A percentile compares a stretch with the other conserved stretches of the same genome.
phyloP scores from a whole-genome alignment of 2,797 vertebrate genomes.

The Pelochelys cantorii region DNA sequence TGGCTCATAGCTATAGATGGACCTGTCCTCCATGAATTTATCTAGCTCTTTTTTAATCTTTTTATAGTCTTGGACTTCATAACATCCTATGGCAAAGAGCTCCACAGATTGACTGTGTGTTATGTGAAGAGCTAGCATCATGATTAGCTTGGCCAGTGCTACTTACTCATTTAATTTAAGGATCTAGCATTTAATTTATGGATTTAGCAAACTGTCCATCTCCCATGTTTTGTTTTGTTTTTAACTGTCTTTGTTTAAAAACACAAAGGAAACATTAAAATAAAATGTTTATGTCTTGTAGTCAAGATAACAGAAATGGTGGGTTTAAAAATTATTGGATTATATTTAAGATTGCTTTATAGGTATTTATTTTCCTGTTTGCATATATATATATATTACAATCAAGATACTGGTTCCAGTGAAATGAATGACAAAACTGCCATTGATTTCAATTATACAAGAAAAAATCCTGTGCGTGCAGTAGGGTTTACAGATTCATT shows the following conservation, averaged over 20 bases:
- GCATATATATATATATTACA: background rate
- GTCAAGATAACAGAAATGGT: background rate
- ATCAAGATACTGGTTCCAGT: background rate
- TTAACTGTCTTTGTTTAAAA: background rate
- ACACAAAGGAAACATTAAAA: background rate
- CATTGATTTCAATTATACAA: slow-evolving; percentile 10
- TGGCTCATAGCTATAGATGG: too few relatives aligned
- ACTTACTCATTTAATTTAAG: background rate
- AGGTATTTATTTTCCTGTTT: background rate
- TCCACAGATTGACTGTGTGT: too few relatives aligned
- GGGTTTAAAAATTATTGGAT: background rate
- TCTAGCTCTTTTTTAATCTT: too few relatives aligned
- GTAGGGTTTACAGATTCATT: background rate
- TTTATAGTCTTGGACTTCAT: too few relatives aligned
- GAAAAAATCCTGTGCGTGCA: background rate
- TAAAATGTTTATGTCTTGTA: background rate
- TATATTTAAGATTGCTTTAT: background rate
- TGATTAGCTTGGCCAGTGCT: background rate
- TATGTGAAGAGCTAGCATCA: background rate
- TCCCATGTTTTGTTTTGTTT: background rate
- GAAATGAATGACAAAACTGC: slow-evolving; percentile 7
- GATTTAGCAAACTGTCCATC: background rate
- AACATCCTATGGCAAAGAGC: too few relatives aligned
- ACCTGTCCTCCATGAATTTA: too few relatives aligned
- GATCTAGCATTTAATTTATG: background rate